Evolutionary conservation across 2,888 invertebrate genomes (phyloP).

Genomic region (Drosophila niveifrons): DNA sequence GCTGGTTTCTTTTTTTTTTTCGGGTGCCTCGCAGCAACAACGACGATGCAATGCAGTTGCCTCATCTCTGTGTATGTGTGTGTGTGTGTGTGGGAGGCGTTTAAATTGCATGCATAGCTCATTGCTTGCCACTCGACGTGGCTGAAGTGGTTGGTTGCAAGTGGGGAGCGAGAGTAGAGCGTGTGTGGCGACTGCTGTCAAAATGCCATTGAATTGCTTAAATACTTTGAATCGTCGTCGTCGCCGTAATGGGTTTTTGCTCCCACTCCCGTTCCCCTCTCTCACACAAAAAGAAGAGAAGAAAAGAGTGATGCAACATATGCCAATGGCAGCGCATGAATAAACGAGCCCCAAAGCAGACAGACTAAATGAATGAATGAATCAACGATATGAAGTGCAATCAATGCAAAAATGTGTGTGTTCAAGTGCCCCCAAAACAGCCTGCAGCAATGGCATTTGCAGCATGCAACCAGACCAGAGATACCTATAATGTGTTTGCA

Average conservation of each 20-base stretch:
- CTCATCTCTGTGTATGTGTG: constrained; percentile 31
- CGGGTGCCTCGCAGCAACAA: constrained; percentile 26
- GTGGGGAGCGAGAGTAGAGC: background rate
- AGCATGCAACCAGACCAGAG: background rate
- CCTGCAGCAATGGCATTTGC: constrained; percentile 23
- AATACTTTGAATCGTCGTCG: constrained; percentile 68
- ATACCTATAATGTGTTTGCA: background rate
- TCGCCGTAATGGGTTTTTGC: constrained; percentile 60
- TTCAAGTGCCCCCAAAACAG: constrained; percentile 62
- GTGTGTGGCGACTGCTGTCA: constrained; percentile 55
- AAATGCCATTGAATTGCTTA: constrained; percentile 81
- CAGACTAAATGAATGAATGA: constrained; percentile 47
- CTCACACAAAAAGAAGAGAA: too few relatives aligned
- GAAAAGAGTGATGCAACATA: constrained; percentile 67
- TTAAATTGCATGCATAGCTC: constrained; percentile 81
- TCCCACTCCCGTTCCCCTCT: too few relatives aligned
- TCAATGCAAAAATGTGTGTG: constrained; percentile 80
- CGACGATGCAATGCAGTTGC: constrained; percentile 41
- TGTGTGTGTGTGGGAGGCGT: constrained; percentile 42
- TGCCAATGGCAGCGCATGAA: constrained; percentile 70
- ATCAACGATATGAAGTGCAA: constrained; percentile 81
- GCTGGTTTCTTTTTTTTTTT: constrained; percentile 22
- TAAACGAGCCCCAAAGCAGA: constrained; percentile 53
- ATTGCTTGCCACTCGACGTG: constrained; percentile 76
- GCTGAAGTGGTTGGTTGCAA: constrained; percentile 57